These are phyloP conservation scores for Glyphotaelius pellucidus DNA, from an alignment of 2,888 invertebrate genomes.

Conservation along the genomic window DNA sequence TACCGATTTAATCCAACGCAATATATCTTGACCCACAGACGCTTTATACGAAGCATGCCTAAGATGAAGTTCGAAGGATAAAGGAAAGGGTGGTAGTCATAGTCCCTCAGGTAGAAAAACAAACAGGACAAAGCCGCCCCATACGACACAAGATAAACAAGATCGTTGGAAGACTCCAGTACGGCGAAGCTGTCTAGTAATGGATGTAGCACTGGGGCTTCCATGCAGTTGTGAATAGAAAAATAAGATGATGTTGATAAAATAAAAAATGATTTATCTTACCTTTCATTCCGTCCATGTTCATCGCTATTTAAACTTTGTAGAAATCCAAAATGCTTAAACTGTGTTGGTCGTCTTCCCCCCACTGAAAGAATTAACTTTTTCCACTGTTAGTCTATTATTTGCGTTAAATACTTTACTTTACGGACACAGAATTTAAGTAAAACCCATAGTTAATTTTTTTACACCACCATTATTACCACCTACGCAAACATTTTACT, in stretches of 20 bases:
- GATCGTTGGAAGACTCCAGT: not conserved
- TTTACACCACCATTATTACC: not conserved
- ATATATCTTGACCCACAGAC: not conserved
- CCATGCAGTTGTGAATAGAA: not conserved
- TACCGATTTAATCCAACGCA: not conserved
- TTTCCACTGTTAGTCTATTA: not conserved
- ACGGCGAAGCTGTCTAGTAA: not conserved
- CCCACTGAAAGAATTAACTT: not conserved
- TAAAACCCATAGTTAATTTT: not conserved
- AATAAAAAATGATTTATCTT: not conserved
- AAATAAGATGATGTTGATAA: not conserved
- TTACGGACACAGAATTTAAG: not conserved
- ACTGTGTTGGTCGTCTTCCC: not conserved
- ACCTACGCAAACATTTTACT: not conserved
- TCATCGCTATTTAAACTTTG: not conserved
- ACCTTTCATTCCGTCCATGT: constrained; percentile 32
- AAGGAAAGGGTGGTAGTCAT: not conserved
- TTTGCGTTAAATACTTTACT: not conserved
- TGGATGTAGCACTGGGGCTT: not conserved
- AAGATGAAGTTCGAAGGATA: not conserved
- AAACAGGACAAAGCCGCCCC: not conserved
- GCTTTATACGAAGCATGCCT: not conserved
- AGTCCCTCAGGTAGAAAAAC: not conserved
- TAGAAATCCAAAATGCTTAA: not conserved
- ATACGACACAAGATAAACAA: not conserved